Conservation (phyloP, 1,140 invertebrate genomes). For the Orchestia grillus region DNA sequence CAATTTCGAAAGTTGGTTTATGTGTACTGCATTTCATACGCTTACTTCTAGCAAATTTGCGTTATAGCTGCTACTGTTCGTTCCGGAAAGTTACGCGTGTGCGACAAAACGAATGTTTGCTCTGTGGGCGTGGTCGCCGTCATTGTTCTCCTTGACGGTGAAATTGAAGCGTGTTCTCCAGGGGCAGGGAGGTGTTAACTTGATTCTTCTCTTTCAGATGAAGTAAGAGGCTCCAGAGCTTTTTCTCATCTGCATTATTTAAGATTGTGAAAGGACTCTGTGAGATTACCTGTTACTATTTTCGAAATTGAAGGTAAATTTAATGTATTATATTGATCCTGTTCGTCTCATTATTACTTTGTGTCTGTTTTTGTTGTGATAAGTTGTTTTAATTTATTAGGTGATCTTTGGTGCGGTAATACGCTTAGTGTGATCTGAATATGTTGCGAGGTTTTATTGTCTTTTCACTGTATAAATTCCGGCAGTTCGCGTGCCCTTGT, state of each 20-base stretch:
- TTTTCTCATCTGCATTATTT: background rate
- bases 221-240: background rate
- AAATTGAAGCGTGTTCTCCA: background rate
- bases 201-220: background rate
- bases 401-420: background rate
- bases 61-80: background rate
- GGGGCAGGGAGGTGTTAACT: background rate
- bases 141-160: background rate
- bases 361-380: background rate
- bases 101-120: background rate
- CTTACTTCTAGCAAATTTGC: background rate
- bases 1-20: background rate
- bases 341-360: background rate
- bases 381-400: background rate
- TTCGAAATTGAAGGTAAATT: background rate
- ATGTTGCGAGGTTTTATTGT: background rate
- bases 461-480: slow-evolving; percentile 15
- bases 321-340: background rate
- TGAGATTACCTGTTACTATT: background rate
- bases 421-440: slow-evolving; percentile 12
- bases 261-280: background rate
- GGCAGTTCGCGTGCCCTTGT: background rate
- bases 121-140: background rate
- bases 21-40: background rate
- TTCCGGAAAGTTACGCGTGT: background rate